Evolutionary conservation across 2,113 vertebrate genomes (phyloP), one percentile per base, ranked within the genome.

Genomic region (Diphyllodes magnificus): DNA sequence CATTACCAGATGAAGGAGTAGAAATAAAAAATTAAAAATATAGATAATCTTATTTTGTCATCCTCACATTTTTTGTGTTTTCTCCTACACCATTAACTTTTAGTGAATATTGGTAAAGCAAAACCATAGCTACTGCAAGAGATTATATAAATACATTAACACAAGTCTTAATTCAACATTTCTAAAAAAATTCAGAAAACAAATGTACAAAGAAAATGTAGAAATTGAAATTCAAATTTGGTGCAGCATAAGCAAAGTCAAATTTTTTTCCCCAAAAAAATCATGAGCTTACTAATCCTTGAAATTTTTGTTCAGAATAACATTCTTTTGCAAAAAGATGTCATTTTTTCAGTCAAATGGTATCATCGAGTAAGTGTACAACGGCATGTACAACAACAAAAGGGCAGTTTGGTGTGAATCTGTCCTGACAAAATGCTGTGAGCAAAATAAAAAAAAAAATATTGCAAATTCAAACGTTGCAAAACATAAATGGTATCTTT

Each of bases 321-420:
- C 10, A 59, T 3, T 22, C 3, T 66, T 69, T 73, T 54, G 7
- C 15, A 44, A 49, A 82, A 51, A 28, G 11, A 49, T 25, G 4
- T 4, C 1, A n/a, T 72, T 72, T 69, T 76, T 47, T 60, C 23
- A 40, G 45, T 40, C 13, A 47, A 47, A 49, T 9, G 6, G 2
- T 53, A 17, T 40, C 1, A 20, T 24, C 0, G 0, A 40, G 8
- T 44, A 63, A 40, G 17, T 19, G n/a, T 53, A 25, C 5, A 66
- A 49, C 0, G 25, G 10, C 1, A 1, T 0, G 0, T 31, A 51
- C 15, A 53, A 44, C 16, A 65, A 69, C 68, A 57, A 28, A 57
- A 0, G 1, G 24, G 14, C 9, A 78, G 23, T 57, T 49, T 0
- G 0, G 10, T 31, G 35, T 25, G 8, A 70, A 37, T 77, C 5